phyloP scores from a whole-genome alignment of 2,797 vertebrate species.

The Rhinoraja longicauda region DNA sequence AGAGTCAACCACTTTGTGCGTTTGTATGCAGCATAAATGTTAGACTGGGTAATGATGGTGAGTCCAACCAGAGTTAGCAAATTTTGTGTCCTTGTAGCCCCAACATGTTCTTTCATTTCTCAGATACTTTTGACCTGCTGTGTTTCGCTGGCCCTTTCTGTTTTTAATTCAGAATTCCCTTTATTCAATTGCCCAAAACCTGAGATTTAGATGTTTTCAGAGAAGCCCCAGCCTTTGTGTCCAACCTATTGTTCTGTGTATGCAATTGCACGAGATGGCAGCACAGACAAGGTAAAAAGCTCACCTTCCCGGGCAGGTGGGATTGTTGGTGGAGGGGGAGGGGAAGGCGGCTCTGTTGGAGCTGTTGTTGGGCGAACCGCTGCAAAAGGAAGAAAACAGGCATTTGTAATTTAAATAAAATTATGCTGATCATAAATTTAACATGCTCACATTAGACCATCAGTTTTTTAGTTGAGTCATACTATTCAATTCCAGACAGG shows the following conservation, averaged over 20 bases:
- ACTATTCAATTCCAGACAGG: neutral
- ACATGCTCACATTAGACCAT: neutral
- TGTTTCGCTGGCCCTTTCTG: neutral
- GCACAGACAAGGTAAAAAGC: conserved; percentile 40
- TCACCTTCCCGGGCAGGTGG: conserved; percentile 86
- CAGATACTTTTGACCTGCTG: neutral
- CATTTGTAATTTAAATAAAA: neutral
- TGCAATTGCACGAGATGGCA: neutral
- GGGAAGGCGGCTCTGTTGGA: conserved; percentile 80
- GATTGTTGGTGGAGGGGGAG: conserved; percentile 84
- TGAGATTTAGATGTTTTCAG: neutral
- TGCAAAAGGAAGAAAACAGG: conserved; percentile 50
- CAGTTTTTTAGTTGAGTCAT: neutral
- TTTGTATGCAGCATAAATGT: too few relatives aligned
- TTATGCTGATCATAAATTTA: neutral
- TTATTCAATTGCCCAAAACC: neutral
- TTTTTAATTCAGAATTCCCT: neutral
- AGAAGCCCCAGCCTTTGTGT: too few relatives aligned
- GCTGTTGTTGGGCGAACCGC: conserved; percentile 82
- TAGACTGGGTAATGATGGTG: neutral
- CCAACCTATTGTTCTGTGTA: too few relatives aligned
- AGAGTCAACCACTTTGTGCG: too few relatives aligned
- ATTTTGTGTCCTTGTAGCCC: neutral
- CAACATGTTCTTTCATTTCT: neutral
- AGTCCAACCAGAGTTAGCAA: neutral